phyloP scores from a whole-genome alignment of 1,140 invertebrate species.

The Thereuonema tuberculata region DNA sequence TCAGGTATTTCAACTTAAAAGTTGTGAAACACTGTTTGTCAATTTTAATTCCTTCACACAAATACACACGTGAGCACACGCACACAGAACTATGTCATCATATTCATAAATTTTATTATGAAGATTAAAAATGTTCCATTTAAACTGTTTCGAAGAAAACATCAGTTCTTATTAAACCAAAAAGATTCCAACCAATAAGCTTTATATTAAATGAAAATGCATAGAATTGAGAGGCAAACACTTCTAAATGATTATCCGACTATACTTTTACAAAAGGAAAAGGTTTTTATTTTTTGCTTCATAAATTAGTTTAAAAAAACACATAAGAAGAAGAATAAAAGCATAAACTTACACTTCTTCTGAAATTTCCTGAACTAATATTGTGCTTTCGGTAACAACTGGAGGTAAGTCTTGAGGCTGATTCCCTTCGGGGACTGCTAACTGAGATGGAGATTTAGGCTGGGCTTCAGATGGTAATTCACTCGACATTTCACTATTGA shows the following conservation, averaged over 20 bases:
- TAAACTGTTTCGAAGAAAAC: too few relatives aligned
- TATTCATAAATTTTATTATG: too few relatives aligned
- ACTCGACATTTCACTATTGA: not conserved
- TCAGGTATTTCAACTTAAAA: too few relatives aligned
- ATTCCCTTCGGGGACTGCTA: not conserved
- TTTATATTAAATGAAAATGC: not conserved
- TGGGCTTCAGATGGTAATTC: not conserved
- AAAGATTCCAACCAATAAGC: not conserved
- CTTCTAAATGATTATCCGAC: not conserved
- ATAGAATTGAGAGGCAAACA: not conserved
- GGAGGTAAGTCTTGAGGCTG: not conserved
- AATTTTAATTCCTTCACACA: too few relatives aligned
- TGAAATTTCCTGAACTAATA: not conserved
- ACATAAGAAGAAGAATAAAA: too few relatives aligned
- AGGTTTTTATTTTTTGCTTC: not conserved
- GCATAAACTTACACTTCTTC: not conserved
- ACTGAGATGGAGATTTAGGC: not conserved
- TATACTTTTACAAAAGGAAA: not conserved
- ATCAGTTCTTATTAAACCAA: too few relatives aligned
- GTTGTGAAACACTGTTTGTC: too few relatives aligned
- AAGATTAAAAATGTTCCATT: too few relatives aligned
- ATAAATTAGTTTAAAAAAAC: too few relatives aligned
- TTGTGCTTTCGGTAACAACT: not conserved
- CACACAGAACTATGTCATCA: too few relatives aligned
- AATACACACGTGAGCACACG: too few relatives aligned